Evolutionary conservation across 2,113 vertebrate genomes (phyloP).

Genomic region (Sakesphorus luctuosus): DNA sequence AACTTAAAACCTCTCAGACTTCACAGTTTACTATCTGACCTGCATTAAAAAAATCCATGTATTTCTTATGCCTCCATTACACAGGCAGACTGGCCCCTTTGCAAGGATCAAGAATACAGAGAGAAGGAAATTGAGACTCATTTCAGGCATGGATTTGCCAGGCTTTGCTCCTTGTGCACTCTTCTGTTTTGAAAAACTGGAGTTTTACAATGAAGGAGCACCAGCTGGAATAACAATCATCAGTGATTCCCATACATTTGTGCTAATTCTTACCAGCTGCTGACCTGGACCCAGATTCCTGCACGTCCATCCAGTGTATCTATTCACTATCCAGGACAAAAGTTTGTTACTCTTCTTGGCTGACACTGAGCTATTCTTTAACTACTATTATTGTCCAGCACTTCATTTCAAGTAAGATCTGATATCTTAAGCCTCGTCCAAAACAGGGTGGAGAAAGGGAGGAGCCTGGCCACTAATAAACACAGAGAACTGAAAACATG

Average conservation of each 20-base stretch:
- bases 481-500: background rate
- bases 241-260: background rate
- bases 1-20: background rate
- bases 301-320: background rate
- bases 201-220: background rate
- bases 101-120: background rate
- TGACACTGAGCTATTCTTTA: background rate
- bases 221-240: background rate
- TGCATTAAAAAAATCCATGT: fast-evolving
- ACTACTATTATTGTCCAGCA: background rate
- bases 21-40: background rate
- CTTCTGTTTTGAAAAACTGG: background rate
- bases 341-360: background rate
- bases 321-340: background rate
- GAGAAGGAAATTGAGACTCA: background rate
- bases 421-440: background rate
- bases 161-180: background rate
- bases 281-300: background rate
- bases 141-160: background rate
- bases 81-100: background rate
- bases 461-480: background rate
- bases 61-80: background rate
- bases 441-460: conserved; percentile 3
- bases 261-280: background rate
- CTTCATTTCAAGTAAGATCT: background rate